Conservation (phyloP, 2,888 invertebrate genomes). For the Onthophagus sagittarius region DNA sequence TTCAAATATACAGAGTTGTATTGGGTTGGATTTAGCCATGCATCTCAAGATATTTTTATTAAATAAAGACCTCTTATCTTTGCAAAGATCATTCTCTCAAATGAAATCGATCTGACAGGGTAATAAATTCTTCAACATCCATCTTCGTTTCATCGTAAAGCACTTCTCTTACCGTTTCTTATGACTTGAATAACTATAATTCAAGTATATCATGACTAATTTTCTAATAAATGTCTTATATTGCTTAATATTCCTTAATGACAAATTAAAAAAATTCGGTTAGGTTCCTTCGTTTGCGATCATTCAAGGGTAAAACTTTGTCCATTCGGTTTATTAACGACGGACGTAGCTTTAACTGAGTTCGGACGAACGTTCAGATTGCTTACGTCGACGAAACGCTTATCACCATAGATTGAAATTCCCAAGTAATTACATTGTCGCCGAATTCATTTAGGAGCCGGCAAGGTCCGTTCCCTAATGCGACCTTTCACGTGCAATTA, state of each 20-base stretch:
- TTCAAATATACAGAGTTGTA: too few species aligned
- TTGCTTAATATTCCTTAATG: background rate
- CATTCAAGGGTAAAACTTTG: background rate
- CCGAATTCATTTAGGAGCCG: conserved; percentile 37
- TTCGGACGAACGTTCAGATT: conserved; percentile 7
- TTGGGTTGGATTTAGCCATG: too few species aligned
- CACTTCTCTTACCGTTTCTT: too few species aligned
- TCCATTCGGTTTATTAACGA: background rate
- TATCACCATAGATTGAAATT: conserved; percentile 39
- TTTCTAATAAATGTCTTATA: too few species aligned
- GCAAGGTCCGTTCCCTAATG: conserved; percentile 34
- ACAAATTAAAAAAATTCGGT: background rate
- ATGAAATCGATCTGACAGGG: too few species aligned
- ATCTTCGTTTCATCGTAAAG: too few species aligned
- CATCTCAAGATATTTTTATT: too few species aligned
- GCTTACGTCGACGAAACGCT: conserved; percentile 16
- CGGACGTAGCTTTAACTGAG: background rate
- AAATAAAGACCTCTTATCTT: too few species aligned
- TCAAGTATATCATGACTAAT: too few species aligned
- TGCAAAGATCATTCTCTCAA: too few species aligned
- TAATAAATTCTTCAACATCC: too few species aligned
- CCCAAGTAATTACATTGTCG: conserved; percentile 47
- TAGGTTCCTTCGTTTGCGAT: background rate
- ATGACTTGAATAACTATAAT: too few species aligned
- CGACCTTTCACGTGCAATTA: conserved; percentile 48